Evolutionary conservation across 2,888 invertebrate genomes (phyloP).

Genomic region (Spialia ferax): DNA sequence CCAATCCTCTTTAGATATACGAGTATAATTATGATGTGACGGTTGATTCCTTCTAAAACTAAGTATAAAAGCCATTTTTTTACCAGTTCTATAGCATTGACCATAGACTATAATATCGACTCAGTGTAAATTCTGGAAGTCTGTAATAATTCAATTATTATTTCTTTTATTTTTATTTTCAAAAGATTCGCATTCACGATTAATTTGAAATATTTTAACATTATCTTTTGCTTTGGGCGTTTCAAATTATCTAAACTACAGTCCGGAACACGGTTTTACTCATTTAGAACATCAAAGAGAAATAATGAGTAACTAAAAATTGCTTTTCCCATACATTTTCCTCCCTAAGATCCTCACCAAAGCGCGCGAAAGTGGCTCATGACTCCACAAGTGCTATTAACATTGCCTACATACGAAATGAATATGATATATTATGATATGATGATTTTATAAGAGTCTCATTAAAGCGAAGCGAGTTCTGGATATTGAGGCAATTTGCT

Average conservation of each 20-base stretch:
- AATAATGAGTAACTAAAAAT: background rate
- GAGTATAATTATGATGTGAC: too few species aligned
- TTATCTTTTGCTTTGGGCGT: background rate
- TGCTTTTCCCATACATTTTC: background rate
- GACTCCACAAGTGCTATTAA: constrained; percentile 32
- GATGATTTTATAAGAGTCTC: constrained; percentile 31
- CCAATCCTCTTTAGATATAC: too few species aligned
- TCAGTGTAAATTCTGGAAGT: too few species aligned
- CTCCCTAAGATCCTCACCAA: constrained; percentile 30
- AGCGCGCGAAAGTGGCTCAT: constrained; percentile 32
- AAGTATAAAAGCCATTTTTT: too few species aligned
- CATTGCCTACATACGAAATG: constrained; percentile 38
- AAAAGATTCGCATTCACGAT: background rate
- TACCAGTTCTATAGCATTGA: too few species aligned
- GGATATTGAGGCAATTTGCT: constrained; percentile 32
- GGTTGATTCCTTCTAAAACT: too few species aligned
- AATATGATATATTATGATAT: constrained; percentile 21
- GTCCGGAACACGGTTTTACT: background rate
- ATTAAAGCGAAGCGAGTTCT: constrained; percentile 35
- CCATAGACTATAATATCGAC: too few species aligned
- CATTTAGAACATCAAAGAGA: background rate
- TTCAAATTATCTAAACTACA: background rate
- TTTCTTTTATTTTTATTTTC: too few species aligned
- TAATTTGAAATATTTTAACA: background rate
- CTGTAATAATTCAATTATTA: too few species aligned